A percentile compares a stretch with the other conserved stretches of the same genome.
Conservation (phyloP, 2,113 vertebrate genomes). For the Heterochromis multidens region DNA sequence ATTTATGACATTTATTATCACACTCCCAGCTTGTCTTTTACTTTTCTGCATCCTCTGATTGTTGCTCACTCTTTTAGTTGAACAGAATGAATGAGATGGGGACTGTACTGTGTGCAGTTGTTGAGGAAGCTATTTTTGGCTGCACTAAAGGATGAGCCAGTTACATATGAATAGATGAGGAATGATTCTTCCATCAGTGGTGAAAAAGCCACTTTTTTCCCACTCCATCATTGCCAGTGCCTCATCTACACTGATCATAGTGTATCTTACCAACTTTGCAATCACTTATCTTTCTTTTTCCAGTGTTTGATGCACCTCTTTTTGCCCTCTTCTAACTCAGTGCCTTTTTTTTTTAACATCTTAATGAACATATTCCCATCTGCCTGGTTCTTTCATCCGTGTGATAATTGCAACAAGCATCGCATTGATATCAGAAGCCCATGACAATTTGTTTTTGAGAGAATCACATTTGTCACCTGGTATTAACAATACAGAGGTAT, state of each 20-base stretch:
- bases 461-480: slow-evolving; percentile 29
- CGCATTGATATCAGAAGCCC: slow-evolving; percentile 19
- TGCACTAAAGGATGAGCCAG: slow-evolving; percentile 48
- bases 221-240: background rate
- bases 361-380: slow-evolving; percentile 7
- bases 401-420: slow-evolving; percentile 33
- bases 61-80: background rate
- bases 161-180: slow-evolving; percentile 35
- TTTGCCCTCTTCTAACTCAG: background rate
- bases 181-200: slow-evolving; percentile 39
- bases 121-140: slow-evolving; percentile 51
- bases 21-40: background rate
- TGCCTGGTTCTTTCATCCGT: slow-evolving; percentile 38
- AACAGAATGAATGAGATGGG: slow-evolving; percentile 27
- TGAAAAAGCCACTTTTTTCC: slow-evolving; percentile 10
- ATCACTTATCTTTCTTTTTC: background rate
- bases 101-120: background rate
- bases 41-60: background rate
- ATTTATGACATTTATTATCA: background rate
- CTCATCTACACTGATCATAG: background rate
- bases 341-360: background rate
- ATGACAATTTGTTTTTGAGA: slow-evolving; percentile 37
- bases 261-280: background rate
- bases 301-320: background rate
- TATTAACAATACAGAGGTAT: slow-evolving; percentile 24